These are phyloP conservation scores for Ormyrus labotus DNA, from an alignment of 2,888 invertebrate species.

Conservation along the genomic window DNA sequence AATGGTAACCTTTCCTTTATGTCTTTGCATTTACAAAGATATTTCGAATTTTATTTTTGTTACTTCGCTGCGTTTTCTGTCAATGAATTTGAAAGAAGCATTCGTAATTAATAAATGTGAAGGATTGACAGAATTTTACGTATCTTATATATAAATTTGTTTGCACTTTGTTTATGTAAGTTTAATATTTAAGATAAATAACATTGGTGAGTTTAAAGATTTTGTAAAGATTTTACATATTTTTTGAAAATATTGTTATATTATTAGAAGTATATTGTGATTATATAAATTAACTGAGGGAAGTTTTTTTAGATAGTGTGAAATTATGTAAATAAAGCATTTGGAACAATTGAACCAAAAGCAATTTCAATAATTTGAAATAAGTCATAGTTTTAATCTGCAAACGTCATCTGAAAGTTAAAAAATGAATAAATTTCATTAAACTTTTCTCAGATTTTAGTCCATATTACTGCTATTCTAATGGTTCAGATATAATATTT, in stretches of 20 bases:
- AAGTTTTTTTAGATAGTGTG: background rate
- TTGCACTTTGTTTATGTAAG: too few relatives aligned
- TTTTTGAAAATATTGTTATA: background rate
- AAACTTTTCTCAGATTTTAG: constrained; percentile 14
- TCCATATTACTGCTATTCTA: background rate
- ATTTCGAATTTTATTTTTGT: constrained; percentile 13
- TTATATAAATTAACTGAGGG: background rate
- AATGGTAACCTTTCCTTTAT: constrained; percentile 8
- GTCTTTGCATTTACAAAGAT: constrained; percentile 16
- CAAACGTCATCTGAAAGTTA: too few relatives aligned
- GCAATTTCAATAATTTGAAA: too few relatives aligned
- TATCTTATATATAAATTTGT: background rate
- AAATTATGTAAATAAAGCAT: too few relatives aligned
- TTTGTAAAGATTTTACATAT: background rate
- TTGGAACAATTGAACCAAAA: too few relatives aligned
- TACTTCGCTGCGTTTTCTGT: background rate
- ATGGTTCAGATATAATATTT: background rate
- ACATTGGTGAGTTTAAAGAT: background rate
- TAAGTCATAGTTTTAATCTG: too few relatives aligned
- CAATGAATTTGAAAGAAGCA: background rate
- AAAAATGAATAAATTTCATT: too few relatives aligned
- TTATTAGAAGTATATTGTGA: background rate
- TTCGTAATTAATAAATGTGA: background rate
- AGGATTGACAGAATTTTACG: background rate
- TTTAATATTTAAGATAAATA: too few relatives aligned